Conservation (phyloP, 2,888 invertebrate genomes). For the Eupithecia exiguata region DNA sequence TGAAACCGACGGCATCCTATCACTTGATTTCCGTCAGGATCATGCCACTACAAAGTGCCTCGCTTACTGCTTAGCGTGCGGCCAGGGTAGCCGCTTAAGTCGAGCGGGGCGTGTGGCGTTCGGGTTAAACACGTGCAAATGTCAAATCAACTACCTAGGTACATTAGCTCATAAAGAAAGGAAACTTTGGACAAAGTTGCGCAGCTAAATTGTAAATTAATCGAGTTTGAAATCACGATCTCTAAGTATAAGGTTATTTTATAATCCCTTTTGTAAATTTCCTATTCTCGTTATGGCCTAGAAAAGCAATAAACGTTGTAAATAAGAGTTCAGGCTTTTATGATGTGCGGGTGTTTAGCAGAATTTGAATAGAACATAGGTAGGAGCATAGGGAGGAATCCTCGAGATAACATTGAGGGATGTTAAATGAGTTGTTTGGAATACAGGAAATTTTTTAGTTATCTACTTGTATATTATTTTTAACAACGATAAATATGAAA, state of each 20-base stretch:
- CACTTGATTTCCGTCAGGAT: neutral
- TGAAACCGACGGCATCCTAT: neutral
- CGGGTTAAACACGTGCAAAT: neutral
- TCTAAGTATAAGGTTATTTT: slow-evolving; percentile 37
- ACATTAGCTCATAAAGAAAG: neutral
- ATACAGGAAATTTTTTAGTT: slow-evolving; percentile 7
- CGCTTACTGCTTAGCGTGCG: too few relatives aligned
- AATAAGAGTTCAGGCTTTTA: slow-evolving; percentile 19
- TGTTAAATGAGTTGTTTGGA: neutral
- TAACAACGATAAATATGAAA: slow-evolving; percentile 4
- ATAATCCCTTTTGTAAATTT: slow-evolving; percentile 36
- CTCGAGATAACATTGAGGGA: neutral
- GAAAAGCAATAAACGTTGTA: slow-evolving; percentile 40
- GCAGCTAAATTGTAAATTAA: slow-evolving; percentile 2
- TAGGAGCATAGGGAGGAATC: too few relatives aligned
- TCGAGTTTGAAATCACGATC: slow-evolving; percentile 24
- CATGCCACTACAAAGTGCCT: too few relatives aligned
- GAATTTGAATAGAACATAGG: neutral
- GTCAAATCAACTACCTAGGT: neutral
- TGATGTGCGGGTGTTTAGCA: slow-evolving; percentile 6
- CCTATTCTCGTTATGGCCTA: slow-evolving; percentile 46
- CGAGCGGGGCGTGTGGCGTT: too few relatives aligned
- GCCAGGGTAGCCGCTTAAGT: too few relatives aligned
- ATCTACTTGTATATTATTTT: slow-evolving; percentile 3
- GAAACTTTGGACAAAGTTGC: neutral